Evolutionary conservation across 2,888 invertebrate species (phyloP).

Genomic region (Amblyteles armatorius): DNA sequence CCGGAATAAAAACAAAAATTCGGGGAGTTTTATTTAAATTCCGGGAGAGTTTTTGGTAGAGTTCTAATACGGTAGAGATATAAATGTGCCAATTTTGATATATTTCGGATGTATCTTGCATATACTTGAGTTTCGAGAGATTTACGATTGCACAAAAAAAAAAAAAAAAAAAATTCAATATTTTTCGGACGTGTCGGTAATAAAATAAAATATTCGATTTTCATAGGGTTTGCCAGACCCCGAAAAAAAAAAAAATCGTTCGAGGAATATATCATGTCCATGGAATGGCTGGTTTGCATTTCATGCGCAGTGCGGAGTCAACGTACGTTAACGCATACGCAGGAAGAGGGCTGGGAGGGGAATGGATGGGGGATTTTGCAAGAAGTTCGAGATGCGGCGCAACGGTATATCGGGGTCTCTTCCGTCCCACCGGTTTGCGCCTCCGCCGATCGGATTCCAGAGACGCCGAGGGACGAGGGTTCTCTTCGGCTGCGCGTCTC

Average conservation of each 20-base stretch:
- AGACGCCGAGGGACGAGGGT: constrained; percentile 24
- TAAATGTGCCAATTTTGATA: too few species aligned
- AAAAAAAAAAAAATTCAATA: too few species aligned
- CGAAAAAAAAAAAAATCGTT: background rate
- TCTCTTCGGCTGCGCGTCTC: constrained; percentile 10
- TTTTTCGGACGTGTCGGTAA: too few species aligned
- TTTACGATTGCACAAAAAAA: too few species aligned
- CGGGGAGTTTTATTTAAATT: too few species aligned
- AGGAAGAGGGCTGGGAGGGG: background rate
- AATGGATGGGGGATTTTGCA: background rate
- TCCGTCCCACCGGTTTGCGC: constrained; percentile 45
- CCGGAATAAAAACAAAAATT: too few species aligned
- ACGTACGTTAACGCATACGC: constrained; percentile 1
- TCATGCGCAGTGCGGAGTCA: background rate
- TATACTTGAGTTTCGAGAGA: too few species aligned
- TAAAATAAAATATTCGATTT: too few species aligned
- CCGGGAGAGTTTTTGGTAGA: too few species aligned
- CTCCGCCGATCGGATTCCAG: constrained; percentile 59
- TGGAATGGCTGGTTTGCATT: background rate
- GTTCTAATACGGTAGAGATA: too few species aligned
- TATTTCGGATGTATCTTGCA: too few species aligned
- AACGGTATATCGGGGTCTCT: constrained; percentile 57
- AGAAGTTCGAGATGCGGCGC: constrained; percentile 48
- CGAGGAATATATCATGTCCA: background rate
- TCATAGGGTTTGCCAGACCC: background rate